These are phyloP conservation scores for Rhinolophus sinicus DNA, from an alignment of 2,113 vertebrate species.

Conservation along the genomic window DNA sequence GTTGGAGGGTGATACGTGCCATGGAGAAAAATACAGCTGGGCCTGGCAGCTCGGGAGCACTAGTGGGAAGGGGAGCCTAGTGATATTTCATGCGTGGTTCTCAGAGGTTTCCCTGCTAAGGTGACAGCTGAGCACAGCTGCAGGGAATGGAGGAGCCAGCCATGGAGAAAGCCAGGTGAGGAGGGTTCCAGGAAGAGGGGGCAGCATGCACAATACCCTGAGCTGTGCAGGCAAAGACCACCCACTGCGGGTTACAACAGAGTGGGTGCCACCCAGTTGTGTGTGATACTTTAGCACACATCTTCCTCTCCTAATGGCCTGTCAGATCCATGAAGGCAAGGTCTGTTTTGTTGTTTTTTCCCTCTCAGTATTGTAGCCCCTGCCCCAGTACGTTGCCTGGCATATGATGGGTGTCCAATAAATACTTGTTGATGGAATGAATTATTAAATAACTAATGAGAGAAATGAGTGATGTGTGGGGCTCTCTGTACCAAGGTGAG, in stretches of 20 bases:
- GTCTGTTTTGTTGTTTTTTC: not conserved
- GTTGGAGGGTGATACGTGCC: rapidly evolving
- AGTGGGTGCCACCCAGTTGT: not conserved
- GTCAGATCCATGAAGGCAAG: not conserved
- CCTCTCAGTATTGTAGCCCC: not conserved
- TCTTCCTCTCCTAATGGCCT: not conserved
- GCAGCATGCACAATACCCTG: not conserved
- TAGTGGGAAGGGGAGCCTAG: not conserved
- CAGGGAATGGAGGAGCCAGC: too few species aligned
- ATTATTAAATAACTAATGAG: not conserved
- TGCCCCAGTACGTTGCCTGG: not conserved
- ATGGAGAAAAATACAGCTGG: not conserved
- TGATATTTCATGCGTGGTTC: too few species aligned
- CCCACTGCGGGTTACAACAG: too few species aligned
- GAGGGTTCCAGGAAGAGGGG: rapidly evolving
- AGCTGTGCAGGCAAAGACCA: not conserved
- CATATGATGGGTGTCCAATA: not conserved
- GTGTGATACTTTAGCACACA: not conserved
- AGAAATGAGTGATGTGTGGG: not conserved
- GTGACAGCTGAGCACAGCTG: not conserved
- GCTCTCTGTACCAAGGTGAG: not conserved
- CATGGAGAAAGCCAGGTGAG: not conserved
- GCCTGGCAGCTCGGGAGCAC: not conserved
- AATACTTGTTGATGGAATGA: not conserved
- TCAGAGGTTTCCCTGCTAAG: not conserved